Percentiles rank a stretch among this genome's conserved stretches.
These are phyloP conservation scores for Clarias platycephalus DNA, from an alignment of 2,797 vertebrate genomes.

Conservation along the genomic window DNA sequence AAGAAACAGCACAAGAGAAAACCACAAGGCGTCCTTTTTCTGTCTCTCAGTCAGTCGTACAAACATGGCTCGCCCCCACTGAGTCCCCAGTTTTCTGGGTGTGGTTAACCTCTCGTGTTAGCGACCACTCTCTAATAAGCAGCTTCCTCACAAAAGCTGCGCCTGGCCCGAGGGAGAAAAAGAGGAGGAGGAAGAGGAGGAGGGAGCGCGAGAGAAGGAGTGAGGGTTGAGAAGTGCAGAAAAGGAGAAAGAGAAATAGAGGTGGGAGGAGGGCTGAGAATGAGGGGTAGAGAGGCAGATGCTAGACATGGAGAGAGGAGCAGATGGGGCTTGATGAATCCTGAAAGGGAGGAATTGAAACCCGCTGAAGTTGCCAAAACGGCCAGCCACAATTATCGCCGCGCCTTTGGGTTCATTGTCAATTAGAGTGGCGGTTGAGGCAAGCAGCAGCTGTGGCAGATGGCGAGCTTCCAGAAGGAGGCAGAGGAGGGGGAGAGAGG, in stretches of 20 bases:
- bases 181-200: conserved; percentile 36
- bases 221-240: conserved; percentile 52
- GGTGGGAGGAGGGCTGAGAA: conserved; percentile 35
- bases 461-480: conserved; percentile 79
- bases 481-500: conserved; percentile 53
- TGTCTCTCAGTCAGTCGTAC: conserved; percentile 63
- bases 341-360: conserved; percentile 81
- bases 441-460: conserved; percentile 85
- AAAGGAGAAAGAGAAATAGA: conserved; percentile 51
- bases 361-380: conserved; percentile 73
- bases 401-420: conserved; percentile 82
- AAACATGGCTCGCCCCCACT: conserved; percentile 63
- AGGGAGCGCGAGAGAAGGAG: conserved; percentile 46
- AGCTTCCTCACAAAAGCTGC: conserved; percentile 69
- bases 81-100: conserved; percentile 63
- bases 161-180: conserved; percentile 59
- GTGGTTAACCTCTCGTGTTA: conserved; percentile 70
- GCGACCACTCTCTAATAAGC: conserved; percentile 71
- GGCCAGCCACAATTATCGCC: conserved; percentile 80
- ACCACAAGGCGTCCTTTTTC: conserved; percentile 65
- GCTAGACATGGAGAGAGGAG: conserved; percentile 55
- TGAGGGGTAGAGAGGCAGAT: conserved; percentile 62
- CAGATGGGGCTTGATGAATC: conserved; percentile 83
- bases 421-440: conserved; percentile 79
- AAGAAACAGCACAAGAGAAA: conserved; percentile 44